These are phyloP conservation scores for Turdus rufiventris DNA, from an alignment of 2,113 vertebrate species.

Conservation along the genomic window DNA sequence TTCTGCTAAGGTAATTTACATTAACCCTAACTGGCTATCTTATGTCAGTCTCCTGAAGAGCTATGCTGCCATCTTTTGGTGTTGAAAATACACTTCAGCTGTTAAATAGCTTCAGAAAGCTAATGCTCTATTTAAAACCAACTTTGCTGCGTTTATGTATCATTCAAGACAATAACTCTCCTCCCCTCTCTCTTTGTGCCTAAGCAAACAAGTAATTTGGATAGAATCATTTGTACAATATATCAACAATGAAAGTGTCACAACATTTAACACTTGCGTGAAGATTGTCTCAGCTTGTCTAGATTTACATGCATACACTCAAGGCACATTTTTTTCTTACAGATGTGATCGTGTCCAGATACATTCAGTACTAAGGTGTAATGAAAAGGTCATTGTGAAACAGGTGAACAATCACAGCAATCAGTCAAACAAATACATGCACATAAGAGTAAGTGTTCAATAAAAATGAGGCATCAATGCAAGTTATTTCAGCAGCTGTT, in stretches of 20 bases:
- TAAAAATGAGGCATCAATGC: background rate
- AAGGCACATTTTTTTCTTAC: background rate
- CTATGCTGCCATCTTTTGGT: constrained; percentile 75
- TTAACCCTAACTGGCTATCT: background rate
- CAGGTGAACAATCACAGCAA: background rate
- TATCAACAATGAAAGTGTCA: background rate
- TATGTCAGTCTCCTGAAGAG: constrained; percentile 16
- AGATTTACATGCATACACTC: background rate
- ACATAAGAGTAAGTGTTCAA: background rate
- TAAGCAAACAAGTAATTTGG: background rate
- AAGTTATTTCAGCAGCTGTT: background rate
- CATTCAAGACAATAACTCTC: background rate
- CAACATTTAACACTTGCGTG: background rate
- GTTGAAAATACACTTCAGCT: background rate
- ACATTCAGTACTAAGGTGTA: background rate
- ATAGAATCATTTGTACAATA: background rate
- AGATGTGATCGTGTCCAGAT: background rate
- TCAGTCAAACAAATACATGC: background rate
- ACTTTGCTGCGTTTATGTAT: background rate
- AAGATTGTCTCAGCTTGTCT: background rate
- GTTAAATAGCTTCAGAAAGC: background rate
- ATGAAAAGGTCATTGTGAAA: background rate
- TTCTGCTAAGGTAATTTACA: constrained; percentile 9
- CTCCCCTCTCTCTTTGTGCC: background rate
- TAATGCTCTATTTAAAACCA: background rate